Evolutionary conservation across 2,113 vertebrate species (phyloP).

Genomic region (Cnemophilus loriae): DNA sequence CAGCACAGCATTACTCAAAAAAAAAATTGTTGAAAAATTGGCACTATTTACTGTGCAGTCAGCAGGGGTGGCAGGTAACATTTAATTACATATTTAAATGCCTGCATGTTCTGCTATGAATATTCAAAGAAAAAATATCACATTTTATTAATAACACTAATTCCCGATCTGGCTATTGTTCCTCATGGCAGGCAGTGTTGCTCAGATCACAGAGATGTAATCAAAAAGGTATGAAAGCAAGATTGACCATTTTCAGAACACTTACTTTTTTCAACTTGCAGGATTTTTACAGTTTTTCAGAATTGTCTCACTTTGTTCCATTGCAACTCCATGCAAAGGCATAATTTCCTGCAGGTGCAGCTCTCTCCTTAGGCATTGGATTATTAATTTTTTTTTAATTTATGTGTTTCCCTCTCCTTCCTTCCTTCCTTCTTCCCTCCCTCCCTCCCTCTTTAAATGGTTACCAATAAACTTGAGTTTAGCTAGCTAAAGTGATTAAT

Average conservation of each 20-base stretch:
- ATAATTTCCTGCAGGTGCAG: background rate
- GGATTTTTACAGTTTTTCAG: background rate
- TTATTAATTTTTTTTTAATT: background rate
- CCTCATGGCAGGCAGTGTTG: background rate
- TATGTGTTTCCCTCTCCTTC: fast-evolving
- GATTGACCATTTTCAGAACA: background rate
- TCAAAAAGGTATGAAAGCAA: background rate
- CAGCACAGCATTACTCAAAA: background rate
- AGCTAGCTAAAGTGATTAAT: background rate
- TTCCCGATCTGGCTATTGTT: background rate
- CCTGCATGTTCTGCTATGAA: background rate
- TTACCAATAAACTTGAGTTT: background rate
- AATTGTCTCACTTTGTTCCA: background rate
- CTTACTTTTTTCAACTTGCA: background rate
- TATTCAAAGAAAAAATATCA: background rate
- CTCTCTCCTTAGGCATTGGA: background rate
- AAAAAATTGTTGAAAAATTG: background rate
- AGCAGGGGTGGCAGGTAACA: background rate
- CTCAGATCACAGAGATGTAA: background rate
- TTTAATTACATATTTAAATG: constrained; percentile 19
- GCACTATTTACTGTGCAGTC: background rate
- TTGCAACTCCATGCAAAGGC: background rate
- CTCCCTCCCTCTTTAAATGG: background rate
- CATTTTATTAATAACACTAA: background rate
- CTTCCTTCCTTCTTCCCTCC: background rate